Base-by-base conservation (phyloP, 2,888 invertebrate genomes). In the Eupithecia insigniata region DNA sequence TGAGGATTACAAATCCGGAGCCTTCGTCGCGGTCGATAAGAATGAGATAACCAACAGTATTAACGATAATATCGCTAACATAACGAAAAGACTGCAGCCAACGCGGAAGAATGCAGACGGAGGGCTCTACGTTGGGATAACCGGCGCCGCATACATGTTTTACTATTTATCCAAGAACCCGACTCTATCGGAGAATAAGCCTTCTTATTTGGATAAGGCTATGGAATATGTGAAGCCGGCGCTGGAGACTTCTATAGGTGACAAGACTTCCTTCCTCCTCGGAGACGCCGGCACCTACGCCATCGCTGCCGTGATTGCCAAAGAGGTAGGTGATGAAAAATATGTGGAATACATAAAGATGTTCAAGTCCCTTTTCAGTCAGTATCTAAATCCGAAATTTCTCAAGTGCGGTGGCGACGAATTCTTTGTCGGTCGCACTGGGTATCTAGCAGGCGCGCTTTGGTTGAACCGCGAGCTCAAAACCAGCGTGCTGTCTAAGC, bases 401-500 rank as follows among this genome's bases (percentile, higher is more conserved):
- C 89, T 96, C 16, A 94, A 95, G 82, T 95, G 95, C 83, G 97
- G 97, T 26, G 96, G 97, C 43, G 98, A 98, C 89, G 98, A 98
- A 87, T 91, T 98, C 30, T 96, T 98, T 82, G 97, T 98, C 0
- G 98, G 98, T 0, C 95, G 98, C 76, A 96, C 98, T 61, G 98
- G 98, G 0, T 98, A 97, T 82, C 86, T 98, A 0, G 96, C 96
- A 78, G 98, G 97, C 7, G 96, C 96, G 7, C 87, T 97, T 36
- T 97, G 97, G 96, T 86, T 98, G 39, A 92, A 94, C 28, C 94
- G 95, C 73, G 95, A 96, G 75, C 87, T 95, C 5, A 88, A 94
- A 75, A 86, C 84, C 1, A 82, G 85, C 43, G 85, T 95, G 16
- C 89, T 95, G 67, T 85, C 92, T 1, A 80, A 89, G 46, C 86